A percentile compares a stretch with the other conserved stretches of the same genome.
Conservation (phyloP, 2,888 invertebrate genomes). For the Orthosia gothica region DNA sequence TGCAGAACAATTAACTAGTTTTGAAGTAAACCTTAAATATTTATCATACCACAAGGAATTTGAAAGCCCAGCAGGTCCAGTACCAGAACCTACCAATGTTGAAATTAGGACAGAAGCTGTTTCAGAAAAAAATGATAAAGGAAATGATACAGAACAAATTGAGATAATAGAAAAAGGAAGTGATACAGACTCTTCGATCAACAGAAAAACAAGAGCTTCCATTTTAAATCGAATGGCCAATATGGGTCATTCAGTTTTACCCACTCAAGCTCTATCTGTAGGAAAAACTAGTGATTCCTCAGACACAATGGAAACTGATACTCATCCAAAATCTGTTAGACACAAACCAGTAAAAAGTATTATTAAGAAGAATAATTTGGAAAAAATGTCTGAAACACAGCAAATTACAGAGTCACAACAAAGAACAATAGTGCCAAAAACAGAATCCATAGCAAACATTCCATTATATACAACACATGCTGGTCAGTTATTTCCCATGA, state of each 20-base stretch:
- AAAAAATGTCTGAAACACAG: conserved; percentile 69
- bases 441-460: conserved; percentile 64
- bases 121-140: conserved; percentile 67
- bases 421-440: conserved; percentile 62
- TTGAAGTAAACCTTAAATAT: conserved; percentile 74
- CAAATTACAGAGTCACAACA: conserved; percentile 66
- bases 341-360: conserved; percentile 78
- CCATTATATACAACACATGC: conserved; percentile 64
- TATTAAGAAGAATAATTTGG: conserved; percentile 71
- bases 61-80: conserved; percentile 37
- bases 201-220: conserved; percentile 83
- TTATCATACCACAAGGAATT: conserved; percentile 39
- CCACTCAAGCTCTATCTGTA: conserved; percentile 68
- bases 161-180: conserved; percentile 74
- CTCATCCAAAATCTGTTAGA: conserved; percentile 73
- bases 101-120: conserved; percentile 29
- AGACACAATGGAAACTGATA: conserved; percentile 77
- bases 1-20: conserved; percentile 73
- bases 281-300: conserved; percentile 83
- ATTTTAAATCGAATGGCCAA: conserved; percentile 86
- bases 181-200: conserved; percentile 84
- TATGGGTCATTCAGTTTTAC: conserved; percentile 87
- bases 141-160: conserved; percentile 78
- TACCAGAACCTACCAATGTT: conserved; percentile 62
- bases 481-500: conserved; percentile 78